Evolutionary conservation across 2,113 vertebrate species (phyloP), one percentile per base, ranked within the genome.

Genomic region (Gnathonemus longibarbis): DNA sequence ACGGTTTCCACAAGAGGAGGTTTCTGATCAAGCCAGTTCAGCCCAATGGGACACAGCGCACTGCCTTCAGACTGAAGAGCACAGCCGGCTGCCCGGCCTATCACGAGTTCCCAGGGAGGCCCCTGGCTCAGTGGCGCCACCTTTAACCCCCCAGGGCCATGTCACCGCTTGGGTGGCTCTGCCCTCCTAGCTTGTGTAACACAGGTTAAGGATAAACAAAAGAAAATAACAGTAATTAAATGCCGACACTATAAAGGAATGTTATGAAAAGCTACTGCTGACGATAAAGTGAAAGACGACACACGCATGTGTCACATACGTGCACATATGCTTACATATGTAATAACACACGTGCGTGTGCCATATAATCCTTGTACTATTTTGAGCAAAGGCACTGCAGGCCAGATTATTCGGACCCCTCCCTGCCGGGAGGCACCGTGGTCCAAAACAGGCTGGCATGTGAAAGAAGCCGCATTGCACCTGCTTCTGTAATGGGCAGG

Each of bases 171-270:
- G n/a, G 92, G 93, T 91, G 85, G 89, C 90, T 92, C 91, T 86
- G 91, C 91, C 94, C 93, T 93, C 93, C 35, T 89, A 85, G 42
- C 24, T 84, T 84, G 89, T 45, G 50, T 84, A 46, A 62, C 52
- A 52, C 35, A 62, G 31, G 45, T 62, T 89, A 56, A 42, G 19
- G 80, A 85, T 24, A 53, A 62, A 48, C 49, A 42, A 21, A 58
- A 85, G n/a, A 85, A 24, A 15, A 89, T 13, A 50, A 77, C 21
- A 52, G 24, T 3, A 80, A 42, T 39, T 80, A 80, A 35, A 80
- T 84, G 66, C 31, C 6, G 50, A 89, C 91, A 93, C 92, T 92
- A 91, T 91, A 91, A 92, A 95, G 95, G 96, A 96, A 96, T 95
- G 95, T 95, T 94, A 95, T 93, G 92, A 93, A 74, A 84, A 89